Evolutionary conservation across 2,888 invertebrate genomes (phyloP).

Genomic region (Drosophila borborema): DNA sequence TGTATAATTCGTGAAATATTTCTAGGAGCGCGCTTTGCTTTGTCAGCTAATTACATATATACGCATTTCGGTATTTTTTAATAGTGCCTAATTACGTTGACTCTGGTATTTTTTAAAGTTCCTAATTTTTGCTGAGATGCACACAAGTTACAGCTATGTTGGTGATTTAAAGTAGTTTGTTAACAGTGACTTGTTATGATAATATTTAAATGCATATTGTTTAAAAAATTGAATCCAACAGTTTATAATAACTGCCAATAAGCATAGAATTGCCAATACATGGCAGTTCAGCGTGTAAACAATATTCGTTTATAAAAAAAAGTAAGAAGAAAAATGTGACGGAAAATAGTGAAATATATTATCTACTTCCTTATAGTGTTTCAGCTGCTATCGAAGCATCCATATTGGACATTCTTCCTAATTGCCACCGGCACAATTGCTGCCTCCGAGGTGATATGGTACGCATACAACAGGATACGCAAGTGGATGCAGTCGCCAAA

Average conservation of each 20-base stretch:
- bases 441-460: conserved; percentile 39
- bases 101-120: background rate
- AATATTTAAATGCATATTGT: background rate
- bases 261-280: no score
- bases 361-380: background rate
- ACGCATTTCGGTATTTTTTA: background rate
- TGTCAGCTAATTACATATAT: no score
- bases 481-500: background rate
- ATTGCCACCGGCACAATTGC: conserved; percentile 41
- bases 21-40: background rate
- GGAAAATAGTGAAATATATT: background rate
- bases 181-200: no score
- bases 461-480: background rate
- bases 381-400: background rate
- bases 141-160: no score
- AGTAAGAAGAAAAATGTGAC: background rate
- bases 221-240: background rate
- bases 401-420: conserved; percentile 36
- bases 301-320: background rate
- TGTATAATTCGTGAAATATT: no score
- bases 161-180: no score
- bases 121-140: background rate
- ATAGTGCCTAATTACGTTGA: background rate
- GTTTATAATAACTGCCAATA: background rate
- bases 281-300: background rate